Evolutionary conservation across 92 coral and sea anemone species (phyloP), one percentile per base, ranked within the genome.

Genomic region (Montipora capitata): DNA sequence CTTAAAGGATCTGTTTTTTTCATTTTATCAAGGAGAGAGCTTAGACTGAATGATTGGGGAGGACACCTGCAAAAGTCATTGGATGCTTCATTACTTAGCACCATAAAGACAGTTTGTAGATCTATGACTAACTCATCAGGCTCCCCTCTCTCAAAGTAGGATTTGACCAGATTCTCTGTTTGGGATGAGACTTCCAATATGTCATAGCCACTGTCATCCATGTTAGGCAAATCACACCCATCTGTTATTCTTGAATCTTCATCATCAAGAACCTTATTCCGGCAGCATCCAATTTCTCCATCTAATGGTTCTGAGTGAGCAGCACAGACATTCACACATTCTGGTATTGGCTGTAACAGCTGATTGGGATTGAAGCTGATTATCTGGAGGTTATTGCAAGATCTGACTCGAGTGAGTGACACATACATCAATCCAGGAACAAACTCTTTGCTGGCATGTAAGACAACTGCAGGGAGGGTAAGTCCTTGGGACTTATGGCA

Each of bases 121-220:
- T 90, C 93, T 27, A 85, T 71, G 17, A 44, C 76, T 10, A 90
- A 45, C 12, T 90, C 90, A 40, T 81, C 83, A 18, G 76, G 69
- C 9, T 82, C 88, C 38, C 88, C 88, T 83, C 89, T 89, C 42
- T 89, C 93, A 84, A 89, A 83, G 45, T 75, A 89, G 2, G 89
- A 83, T 52, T 76, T 54, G 8, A 89, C 83, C 58, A 78, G 62
- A 12, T 76, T 77, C 3, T 74, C 82, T 15, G 72, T 72, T 9
- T 27, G 49, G 4, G 56, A n/a, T n/a, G 57, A 43, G 4, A 40
- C 80, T 64, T 87, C 78, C 38, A 63, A 2, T 9, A 63, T 35
- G 6, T 76, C 76, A 73, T 4, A 66, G 7, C 80, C 87, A 27
- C 35, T 27, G 18, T 88, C 92, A 41, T 44, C 88, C 3, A 12